Conservation (phyloP, 2,113 vertebrate genomes). For the Blennius ocellaris region DNA sequence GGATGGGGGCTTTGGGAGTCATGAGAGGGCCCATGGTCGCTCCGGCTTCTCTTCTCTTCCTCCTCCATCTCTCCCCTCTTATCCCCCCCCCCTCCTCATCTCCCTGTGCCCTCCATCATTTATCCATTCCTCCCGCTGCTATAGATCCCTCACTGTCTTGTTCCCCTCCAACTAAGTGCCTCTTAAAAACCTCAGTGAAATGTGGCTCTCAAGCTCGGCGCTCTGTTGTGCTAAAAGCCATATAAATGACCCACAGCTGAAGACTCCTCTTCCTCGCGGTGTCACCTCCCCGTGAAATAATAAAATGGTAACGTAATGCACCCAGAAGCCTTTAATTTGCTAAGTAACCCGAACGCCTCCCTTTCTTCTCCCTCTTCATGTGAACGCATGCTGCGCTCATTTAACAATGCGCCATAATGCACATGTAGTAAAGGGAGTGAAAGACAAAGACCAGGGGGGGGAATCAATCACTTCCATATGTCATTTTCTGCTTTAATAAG, state of each 20-base stretch:
- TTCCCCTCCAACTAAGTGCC: constrained; percentile 44
- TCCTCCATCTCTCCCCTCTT: constrained; percentile 4
- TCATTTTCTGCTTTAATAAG: constrained; percentile 36
- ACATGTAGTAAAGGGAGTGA: background rate
- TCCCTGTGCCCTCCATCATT: constrained; percentile 28
- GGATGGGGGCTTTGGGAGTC: constrained; percentile 57
- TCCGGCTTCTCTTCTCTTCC: constrained; percentile 1
- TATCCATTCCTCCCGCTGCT: constrained; percentile 32
- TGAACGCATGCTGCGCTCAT: constrained; percentile 8
- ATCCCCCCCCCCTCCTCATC: constrained; percentile 14
- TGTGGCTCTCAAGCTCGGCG: constrained; percentile 37
- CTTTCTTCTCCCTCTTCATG: constrained; percentile 11
- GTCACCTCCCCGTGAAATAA: constrained; percentile 16
- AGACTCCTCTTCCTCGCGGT: constrained; percentile 10
- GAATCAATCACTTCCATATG: constrained; percentile 21
- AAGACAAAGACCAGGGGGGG: background rate
- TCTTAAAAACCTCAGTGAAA: constrained; percentile 39
- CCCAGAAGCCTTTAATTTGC: constrained; percentile 30
- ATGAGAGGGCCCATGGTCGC: constrained; percentile 37
- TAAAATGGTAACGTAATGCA: constrained; percentile 17
- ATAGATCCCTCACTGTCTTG: constrained; percentile 60
- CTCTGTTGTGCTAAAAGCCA: constrained; percentile 42
- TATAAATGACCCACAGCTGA: constrained; percentile 22
- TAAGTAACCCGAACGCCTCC: constrained; percentile 23
- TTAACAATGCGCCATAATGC: constrained; percentile 20